Evolutionary conservation across 2,113 vertebrate genomes (phyloP).

Genomic region (Echinops telfairi): DNA sequence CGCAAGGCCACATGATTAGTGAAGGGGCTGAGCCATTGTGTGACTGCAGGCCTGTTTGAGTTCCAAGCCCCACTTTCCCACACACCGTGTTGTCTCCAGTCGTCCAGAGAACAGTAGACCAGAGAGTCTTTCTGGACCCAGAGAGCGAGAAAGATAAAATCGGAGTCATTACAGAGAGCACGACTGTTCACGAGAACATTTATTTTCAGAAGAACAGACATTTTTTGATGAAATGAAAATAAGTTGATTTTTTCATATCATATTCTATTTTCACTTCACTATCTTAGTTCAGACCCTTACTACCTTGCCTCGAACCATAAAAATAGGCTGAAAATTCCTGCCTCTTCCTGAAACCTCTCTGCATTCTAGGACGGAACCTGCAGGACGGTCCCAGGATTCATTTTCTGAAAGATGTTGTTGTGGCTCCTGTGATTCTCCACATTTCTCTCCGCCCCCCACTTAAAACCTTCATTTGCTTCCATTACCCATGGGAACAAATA

Average conservation of each 20-base stretch:
- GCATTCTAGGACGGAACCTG: background rate
- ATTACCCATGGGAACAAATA: background rate
- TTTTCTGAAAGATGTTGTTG: background rate
- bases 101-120: background rate
- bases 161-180: background rate
- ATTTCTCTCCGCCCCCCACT: background rate
- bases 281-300: conserved; percentile 6
- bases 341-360: background rate
- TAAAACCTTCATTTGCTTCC: background rate
- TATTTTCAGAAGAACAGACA: conserved; percentile 52
- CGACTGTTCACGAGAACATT: background rate
- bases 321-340: background rate
- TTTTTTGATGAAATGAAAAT: conserved; percentile 38
- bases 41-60: background rate
- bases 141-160: background rate
- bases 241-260: background rate
- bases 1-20: conserved; percentile 23
- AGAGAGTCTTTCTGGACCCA: background rate
- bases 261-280: conserved; percentile 1
- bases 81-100: background rate
- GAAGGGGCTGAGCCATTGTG: background rate
- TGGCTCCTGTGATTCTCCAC: background rate
- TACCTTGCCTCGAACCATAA: background rate
- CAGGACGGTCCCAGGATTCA: background rate
- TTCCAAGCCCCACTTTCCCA: background rate